Evolutionary conservation across 1,140 invertebrate species (phyloP).

Genomic region (Micrasema minimum): DNA sequence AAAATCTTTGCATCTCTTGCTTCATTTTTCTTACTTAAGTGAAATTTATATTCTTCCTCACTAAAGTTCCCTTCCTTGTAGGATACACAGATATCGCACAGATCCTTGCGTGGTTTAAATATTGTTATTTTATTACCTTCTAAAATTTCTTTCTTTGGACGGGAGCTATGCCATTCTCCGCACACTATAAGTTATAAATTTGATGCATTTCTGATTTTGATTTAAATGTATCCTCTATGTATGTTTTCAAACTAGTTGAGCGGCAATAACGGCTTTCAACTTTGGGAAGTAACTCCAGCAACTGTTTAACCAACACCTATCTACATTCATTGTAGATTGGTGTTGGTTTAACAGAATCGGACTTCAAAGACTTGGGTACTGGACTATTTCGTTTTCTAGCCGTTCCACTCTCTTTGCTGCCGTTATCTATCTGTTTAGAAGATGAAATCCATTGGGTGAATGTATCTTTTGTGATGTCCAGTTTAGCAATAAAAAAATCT

Average conservation of each 20-base stretch:
- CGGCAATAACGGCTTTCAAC: conserved; percentile 6
- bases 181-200: neutral
- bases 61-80: neutral
- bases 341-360: no score
- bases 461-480: no score
- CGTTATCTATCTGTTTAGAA: no score
- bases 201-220: conserved; percentile 10
- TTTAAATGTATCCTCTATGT: conserved; percentile 3
- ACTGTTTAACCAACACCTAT: no score
- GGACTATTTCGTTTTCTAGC: no score
- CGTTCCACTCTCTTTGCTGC: no score
- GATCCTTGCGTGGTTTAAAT: neutral
- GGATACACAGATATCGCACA: neutral
- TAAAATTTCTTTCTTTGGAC: conserved; percentile 12
- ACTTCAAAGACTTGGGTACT: no score
- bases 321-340: no score
- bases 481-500: no score
- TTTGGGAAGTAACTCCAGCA: no score
- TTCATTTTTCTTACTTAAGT: conserved; percentile 9
- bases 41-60: conserved; percentile 9
- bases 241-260: conserved; percentile 13
- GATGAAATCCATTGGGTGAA: no score
- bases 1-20: conserved; percentile 16
- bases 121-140: neutral
- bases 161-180: conserved; percentile 1